Evolutionary conservation across 1,140 invertebrate genomes (phyloP), one percentile per base, ranked within the genome.

Genomic region (Drosophila nasuta): DNA sequence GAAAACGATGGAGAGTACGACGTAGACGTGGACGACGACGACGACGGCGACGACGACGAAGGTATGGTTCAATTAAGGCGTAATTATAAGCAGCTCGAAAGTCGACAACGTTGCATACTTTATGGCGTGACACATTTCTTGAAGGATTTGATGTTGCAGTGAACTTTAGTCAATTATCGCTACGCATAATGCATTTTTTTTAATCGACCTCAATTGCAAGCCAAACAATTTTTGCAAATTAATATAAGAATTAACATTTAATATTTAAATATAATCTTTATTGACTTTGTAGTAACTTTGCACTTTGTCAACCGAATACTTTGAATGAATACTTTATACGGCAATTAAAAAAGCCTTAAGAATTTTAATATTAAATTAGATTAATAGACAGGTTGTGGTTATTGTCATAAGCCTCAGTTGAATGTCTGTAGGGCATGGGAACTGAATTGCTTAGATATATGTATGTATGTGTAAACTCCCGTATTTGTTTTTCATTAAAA

Each of bases 401-500:
- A 52, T 28, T 3, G 30, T 35, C 15, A 8, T 35, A 7, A 17
- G 5, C 11, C 20, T 25, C 56, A 38, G 17, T 58, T 4, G n/a
- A 15, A 66, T 58, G 65, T 74, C 48, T 38, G 20, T 25, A 25
- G 20, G 20, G 3, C 20, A 67, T 67, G n/a, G 10, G 11, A 25
- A 25, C 20, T 25, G n/a, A n/a, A 13, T 20, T 30, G 5, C 13
- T 11, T 1, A 1, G 15, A 6, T 5, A 45, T 35, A 28, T 17
- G 15, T 35, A 28, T 17, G 15, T 20, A 20, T 45, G 38, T 17
- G 15, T 20, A 20, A n/a, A 43, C 25, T 30, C 11, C 10, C 11
- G 1, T n/a, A n/a, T 28, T 30, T 89, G 78, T 83, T 85, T 89
- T 89, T 79, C 85, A 89, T 89, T 89, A 89, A 85, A 85, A 81